These are phyloP conservation scores for Polydesmus complanatus DNA, from an alignment of 2,888 invertebrate genomes.

Conservation along the genomic window DNA sequence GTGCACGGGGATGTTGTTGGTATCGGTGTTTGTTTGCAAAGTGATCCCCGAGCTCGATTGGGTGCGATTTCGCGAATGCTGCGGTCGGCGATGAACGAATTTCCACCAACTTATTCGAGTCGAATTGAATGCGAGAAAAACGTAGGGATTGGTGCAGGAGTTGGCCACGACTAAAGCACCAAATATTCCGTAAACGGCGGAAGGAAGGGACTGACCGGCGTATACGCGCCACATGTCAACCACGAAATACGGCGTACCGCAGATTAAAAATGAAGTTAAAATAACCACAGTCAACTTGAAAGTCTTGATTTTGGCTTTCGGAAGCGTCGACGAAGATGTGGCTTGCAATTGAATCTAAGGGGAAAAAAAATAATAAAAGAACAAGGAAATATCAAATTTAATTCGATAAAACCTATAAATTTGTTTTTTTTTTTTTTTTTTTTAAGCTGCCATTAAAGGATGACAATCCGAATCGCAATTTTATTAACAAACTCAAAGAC, in stretches of 20 bases:
- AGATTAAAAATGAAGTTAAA: conserved; percentile 30
- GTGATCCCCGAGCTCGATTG: neutral
- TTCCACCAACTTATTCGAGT: conserved; percentile 9
- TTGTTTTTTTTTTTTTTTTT: no score
- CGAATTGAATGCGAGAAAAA: conserved; percentile 29
- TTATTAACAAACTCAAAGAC: no score
- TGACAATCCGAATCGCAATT: no score
- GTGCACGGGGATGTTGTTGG: no score
- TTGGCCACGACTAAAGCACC: conserved; percentile 31
- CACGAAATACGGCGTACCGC: conserved; percentile 30
- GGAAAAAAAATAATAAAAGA: neutral
- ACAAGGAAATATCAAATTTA: neutral
- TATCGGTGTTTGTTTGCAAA: neutral
- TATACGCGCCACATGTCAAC: conserved; percentile 31
- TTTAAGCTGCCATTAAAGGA: no score
- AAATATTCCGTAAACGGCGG: conserved; percentile 25
- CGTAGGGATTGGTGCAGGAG: conserved; percentile 30
- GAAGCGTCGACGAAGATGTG: conserved; percentile 28
- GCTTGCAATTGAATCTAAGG: conserved; percentile 26
- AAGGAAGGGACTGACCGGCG: conserved; percentile 25
- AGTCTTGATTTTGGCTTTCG: conserved; percentile 32
- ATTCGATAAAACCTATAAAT: neutral
- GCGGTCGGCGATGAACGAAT: neutral
- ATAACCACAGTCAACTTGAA: conserved; percentile 33
- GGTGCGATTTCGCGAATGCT: neutral